These are phyloP conservation scores for Rhombomys opimus DNA, from an alignment of 2,113 vertebrate genomes.

Conservation along the genomic window DNA sequence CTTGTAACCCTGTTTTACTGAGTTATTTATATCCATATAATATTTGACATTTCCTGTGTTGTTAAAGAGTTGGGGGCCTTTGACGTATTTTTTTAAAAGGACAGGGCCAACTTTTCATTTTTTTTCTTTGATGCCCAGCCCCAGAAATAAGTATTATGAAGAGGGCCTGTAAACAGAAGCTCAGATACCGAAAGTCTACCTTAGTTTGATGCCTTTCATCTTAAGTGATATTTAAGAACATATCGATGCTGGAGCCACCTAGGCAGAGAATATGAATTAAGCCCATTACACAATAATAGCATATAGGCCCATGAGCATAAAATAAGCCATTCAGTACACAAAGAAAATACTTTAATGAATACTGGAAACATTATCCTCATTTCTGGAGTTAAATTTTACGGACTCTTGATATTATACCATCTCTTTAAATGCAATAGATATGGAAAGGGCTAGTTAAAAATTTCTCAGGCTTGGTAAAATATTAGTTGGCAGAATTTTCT, in stretches of 20 bases:
- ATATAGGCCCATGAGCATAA: not conserved
- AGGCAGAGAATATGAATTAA: constrained; percentile 8
- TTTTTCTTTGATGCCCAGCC: constrained; percentile 72
- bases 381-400: constrained; percentile 60
- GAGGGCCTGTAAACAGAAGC: constrained; percentile 70
- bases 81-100: constrained; percentile 69
- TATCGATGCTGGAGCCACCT: constrained; percentile 29
- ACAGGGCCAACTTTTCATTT: constrained; percentile 44
- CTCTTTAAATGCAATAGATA: constrained; percentile 73
- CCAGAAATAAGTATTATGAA: constrained; percentile 50
- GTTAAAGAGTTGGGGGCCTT: constrained; percentile 79
- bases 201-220: constrained; percentile 71
- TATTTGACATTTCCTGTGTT: constrained; percentile 84
- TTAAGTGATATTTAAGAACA: constrained; percentile 51
- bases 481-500: constrained; percentile 67
- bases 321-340: constrained; percentile 36
- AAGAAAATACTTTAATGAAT: constrained; percentile 56
- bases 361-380: constrained; percentile 52
- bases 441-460: constrained; percentile 69
- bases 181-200: constrained; percentile 50
- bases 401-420: constrained; percentile 34
- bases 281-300: not conserved
- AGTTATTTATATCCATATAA: constrained; percentile 84
- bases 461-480: constrained; percentile 54
- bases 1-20: constrained; percentile 74